A percentile compares a stretch with the other conserved stretches of the same genome.
Evolutionary conservation across 2,888 invertebrate genomes (phyloP).

Genomic region (Scaptomyza polygonia): DNA sequence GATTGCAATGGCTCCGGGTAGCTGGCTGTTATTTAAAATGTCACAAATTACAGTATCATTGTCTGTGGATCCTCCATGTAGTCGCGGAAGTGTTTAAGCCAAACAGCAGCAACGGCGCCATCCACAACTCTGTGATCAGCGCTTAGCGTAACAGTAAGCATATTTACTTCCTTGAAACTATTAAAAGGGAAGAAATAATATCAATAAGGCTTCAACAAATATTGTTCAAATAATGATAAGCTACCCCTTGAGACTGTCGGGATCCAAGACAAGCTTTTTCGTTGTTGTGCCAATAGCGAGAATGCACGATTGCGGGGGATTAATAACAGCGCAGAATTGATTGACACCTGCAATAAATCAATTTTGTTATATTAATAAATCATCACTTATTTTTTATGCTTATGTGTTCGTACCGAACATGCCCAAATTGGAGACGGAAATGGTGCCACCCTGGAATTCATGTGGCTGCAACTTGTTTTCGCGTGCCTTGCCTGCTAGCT

Average conservation of each 20-base stretch:
- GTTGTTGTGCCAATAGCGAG: constrained; percentile 94
- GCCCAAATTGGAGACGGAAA: constrained; percentile 97
- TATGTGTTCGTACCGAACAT: constrained; percentile 90
- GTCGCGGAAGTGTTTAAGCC: constrained; percentile 95
- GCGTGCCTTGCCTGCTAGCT: constrained; percentile 93
- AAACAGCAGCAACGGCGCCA: constrained; percentile 98
- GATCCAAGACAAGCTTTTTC: constrained; percentile 90
- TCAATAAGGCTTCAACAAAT: neutral
- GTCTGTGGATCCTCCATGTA: constrained; percentile 96
- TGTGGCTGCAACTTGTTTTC: constrained; percentile 95
- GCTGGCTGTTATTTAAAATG: constrained; percentile 2
- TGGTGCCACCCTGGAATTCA: constrained; percentile 98
- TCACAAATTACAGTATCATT: constrained; percentile 92
- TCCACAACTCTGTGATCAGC: constrained; percentile 99
- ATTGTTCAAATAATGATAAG: neutral
- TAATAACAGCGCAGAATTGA: constrained; percentile 96
- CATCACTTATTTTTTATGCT: too few species aligned
- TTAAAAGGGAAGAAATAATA: constrained; percentile 23
- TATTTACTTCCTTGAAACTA: constrained; percentile 90
- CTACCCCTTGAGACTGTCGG: constrained; percentile 90
- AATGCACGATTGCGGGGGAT: constrained; percentile 98
- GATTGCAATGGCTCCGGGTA: neutral
- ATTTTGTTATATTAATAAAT: neutral
- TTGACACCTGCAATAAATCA: constrained; percentile 87
- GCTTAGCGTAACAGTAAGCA: constrained; percentile 96